Percentiles rank a stretch among this genome's conserved stretches.
phyloP scores from a whole-genome alignment of 2,113 vertebrate species.

The Etheostoma cragini region DNA sequence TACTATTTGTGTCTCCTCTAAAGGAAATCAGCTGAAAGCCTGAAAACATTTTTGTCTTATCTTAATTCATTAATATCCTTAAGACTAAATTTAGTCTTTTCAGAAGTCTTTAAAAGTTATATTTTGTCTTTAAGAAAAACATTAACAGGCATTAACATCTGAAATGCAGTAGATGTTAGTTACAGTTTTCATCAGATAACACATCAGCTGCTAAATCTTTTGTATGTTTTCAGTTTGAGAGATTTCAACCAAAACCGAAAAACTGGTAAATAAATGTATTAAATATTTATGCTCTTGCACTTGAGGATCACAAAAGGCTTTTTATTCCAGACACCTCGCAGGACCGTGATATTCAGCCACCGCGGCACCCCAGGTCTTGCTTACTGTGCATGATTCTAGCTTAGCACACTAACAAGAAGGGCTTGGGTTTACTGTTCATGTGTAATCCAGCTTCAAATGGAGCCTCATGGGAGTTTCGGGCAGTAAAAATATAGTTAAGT shows the following conservation, averaged over 20 bases:
- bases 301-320: slow-evolving; percentile 31
- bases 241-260: slow-evolving; percentile 14
- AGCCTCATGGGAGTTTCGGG: slow-evolving; percentile 18
- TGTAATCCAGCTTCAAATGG: slow-evolving; percentile 8
- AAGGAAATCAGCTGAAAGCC: too few species aligned
- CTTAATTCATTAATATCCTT: too few species aligned
- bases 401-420: slow-evolving; percentile 38
- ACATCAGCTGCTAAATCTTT: slow-evolving; percentile 5
- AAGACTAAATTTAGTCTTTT: neutral
- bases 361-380: slow-evolving; percentile 28
- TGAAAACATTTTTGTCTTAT: neutral
- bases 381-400: slow-evolving; percentile 37
- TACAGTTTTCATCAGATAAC: slow-evolving; percentile 15
- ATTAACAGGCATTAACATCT: too few species aligned
- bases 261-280: slow-evolving; percentile 1
- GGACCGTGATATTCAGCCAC: slow-evolving; percentile 38
- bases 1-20: neutral
- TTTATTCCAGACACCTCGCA: slow-evolving; percentile 29
- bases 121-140: neutral
- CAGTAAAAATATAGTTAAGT: neutral
- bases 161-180: neutral
- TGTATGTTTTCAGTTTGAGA: slow-evolving; percentile 30
- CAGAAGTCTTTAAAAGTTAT: neutral
- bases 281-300: slow-evolving; percentile 40
- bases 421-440: neutral